Percentiles rank a stretch among this genome's conserved stretches.
Evolutionary conservation across 2,113 vertebrate genomes (phyloP).

Genomic region (Miniopterus natalensis): DNA sequence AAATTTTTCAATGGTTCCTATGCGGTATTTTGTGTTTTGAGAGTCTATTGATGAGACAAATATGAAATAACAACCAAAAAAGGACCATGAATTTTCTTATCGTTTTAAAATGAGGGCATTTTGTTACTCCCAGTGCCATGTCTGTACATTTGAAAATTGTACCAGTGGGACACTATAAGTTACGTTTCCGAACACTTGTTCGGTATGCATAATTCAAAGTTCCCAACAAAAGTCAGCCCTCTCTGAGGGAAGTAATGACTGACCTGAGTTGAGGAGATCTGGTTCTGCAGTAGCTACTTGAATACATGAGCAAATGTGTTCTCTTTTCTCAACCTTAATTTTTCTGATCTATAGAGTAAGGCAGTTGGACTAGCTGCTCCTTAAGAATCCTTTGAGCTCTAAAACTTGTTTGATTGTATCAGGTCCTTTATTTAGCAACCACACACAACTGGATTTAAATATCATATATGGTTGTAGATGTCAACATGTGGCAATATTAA

Average conservation of each 20-base stretch:
- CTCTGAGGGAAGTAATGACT: background rate
- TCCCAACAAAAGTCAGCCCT: constrained; percentile 16
- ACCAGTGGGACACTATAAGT: background rate
- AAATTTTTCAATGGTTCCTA: constrained; percentile 22
- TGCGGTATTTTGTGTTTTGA: constrained; percentile 43
- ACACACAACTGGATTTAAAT: constrained; percentile 63
- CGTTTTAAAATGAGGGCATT: background rate
- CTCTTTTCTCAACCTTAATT: constrained; percentile 30
- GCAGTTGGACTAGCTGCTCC: constrained; percentile 12
- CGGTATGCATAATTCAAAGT: background rate
- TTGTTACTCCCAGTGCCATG: constrained; percentile 1
- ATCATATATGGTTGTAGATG: constrained; percentile 50
- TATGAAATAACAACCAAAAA: constrained; percentile 39
- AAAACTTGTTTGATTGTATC: constrained; percentile 59
- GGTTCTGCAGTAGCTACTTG: background rate
- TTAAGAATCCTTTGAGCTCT: constrained; percentile 61
- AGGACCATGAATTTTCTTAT: background rate
- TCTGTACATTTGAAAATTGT: constrained; percentile 25
- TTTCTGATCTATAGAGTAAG: constrained; percentile 42
- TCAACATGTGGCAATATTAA: constrained; percentile 61
- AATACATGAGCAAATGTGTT: constrained; percentile 19
- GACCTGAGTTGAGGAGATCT: background rate
- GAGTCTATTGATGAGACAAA: background rate
- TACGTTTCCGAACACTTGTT: background rate
- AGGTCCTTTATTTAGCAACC: constrained; percentile 60